Base-by-base conservation (phyloP, 2,113 vertebrate genomes). In the Xiphorhynchus elegans region DNA sequence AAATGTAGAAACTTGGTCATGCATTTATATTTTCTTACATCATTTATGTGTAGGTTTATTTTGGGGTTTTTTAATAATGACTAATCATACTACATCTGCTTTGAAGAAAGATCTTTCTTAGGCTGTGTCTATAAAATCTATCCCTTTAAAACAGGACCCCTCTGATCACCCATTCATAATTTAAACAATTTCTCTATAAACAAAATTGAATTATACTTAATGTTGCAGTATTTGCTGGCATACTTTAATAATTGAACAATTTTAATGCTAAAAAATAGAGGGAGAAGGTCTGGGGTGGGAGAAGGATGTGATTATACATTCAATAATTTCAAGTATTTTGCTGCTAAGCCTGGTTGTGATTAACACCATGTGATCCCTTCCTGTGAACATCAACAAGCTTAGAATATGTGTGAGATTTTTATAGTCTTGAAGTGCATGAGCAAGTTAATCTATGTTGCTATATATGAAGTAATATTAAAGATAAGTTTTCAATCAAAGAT, bases 211-310 rank as follows among this genome's bases (percentile, higher is more conserved):
- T 79, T 63, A 21, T 13, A 46, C 10, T 50, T 74, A 46, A 2
- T 47, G 9, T 1, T 21, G 4, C 44, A 42, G 8, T 64, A 40
- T 85, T 63, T 73, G 6, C 8, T 69, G 20, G 5, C 6, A 29
- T 39, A 33, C 3, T 47, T 37, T 24, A 72, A 56, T 29, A 88
- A 26, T 11, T 55, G 7, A 77, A 72, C 23, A 31, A 3, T 53
- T 86, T 67, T 44, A 80, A 39, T 39, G 6, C 9, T 39, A 21
- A 58, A 55, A 50, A 39, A 40, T n/a, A 58, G 23, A 40, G 17
- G 2, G 0, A 25, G 42, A 77, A 85, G 1, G 25, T 2, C 2
- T 75, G 6, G 0, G 2, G 0, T 70, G 5, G 29, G 12, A 84
- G 20, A 70, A 56, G 4, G 8, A 47, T 37, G 6, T 24, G 9